Base-by-base conservation (phyloP, 2,797 vertebrate species). In the Vireo griseus region DNA sequence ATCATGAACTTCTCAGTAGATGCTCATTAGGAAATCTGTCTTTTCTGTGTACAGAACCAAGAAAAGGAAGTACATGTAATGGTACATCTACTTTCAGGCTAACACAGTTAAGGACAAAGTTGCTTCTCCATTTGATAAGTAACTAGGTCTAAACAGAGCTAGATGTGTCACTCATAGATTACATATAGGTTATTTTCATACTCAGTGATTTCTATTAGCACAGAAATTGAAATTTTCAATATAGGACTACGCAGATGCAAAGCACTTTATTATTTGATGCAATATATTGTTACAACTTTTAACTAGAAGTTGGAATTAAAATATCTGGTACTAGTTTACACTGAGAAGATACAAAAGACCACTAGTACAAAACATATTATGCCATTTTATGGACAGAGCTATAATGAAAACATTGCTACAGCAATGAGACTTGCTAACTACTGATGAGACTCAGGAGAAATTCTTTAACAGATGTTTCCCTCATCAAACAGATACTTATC, bases 401-500 rank as follows among this genome's bases (percentile, higher is more conserved):
- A 81, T 91, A 96, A 97, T 71, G 94, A 96, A 97, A 96, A 92
- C 86, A 86, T 42, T 91, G 88, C 80, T 87, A 88, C 95, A 95
- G 89, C 82, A 83, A 75, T 58, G 82, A 95, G 85, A 90, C 81
- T 97, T 95, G 82, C 88, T 96, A 97, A 18, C 79, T 91, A 72
- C 87, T 95, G 96, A 97, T 92, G 95, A 96, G 91, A 93, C 96
- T 94, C 97, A 3, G 77, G 95, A 98, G 97, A 97, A 95, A 96
- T 90, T 85, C 58, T 93, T 94, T 94, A 97, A 96, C 97, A 97
- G 97, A 97, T 97, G 97, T 97, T 97, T 97, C 94, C 77, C 94
- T 91, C 83, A 97, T 88, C 95, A 97, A 96, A 97, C 88, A 97
- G 93, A 95, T 96, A 95, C 92, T 97, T 95, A 97, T 87, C 86